Evolutionary conservation across 2,888 invertebrate genomes (phyloP).

Genomic region (Homarus gammarus): DNA sequence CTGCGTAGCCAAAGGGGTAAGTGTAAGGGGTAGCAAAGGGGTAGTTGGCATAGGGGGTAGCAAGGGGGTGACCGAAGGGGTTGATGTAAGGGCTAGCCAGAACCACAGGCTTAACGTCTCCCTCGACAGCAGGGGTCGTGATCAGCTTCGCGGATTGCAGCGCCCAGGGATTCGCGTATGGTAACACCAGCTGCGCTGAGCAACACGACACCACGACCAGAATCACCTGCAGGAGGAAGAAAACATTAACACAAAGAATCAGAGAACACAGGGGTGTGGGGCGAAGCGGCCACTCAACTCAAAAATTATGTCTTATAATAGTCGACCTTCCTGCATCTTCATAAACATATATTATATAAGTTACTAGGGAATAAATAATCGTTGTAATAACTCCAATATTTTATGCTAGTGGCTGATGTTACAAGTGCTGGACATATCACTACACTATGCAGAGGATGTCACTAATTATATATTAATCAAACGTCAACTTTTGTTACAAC

Average conservation of each 20-base stretch:
- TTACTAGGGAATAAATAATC: too few relatives aligned
- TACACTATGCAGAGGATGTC: too few relatives aligned
- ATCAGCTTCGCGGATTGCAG: conserved; percentile 35
- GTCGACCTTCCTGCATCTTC: too few relatives aligned
- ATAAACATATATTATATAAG: too few relatives aligned
- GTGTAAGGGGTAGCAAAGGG: not conserved
- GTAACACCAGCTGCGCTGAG: conserved; percentile 52
- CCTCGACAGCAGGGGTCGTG: not conserved
- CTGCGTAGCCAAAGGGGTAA: conserved; percentile 10
- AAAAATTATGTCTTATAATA: too few relatives aligned
- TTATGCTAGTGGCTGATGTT: too few relatives aligned
- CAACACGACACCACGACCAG: conserved; percentile 32
- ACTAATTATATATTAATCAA: not conserved
- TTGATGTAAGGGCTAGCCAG: not conserved
- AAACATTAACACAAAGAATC: not conserved
- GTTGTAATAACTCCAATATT: too few relatives aligned
- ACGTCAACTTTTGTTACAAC: not conserved
- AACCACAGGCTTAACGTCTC: conserved; percentile 34
- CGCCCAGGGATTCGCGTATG: conserved; percentile 26
- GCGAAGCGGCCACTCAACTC: not conserved
- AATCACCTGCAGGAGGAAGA: conserved; percentile 24
- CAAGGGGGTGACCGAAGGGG: not conserved
- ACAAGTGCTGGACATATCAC: too few relatives aligned
- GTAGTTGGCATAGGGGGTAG: not conserved
- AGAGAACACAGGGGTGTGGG: too few relatives aligned